phyloP scores from a whole-genome alignment of 1,140 invertebrate species.

The Leptinotarsa defecta region DNA sequence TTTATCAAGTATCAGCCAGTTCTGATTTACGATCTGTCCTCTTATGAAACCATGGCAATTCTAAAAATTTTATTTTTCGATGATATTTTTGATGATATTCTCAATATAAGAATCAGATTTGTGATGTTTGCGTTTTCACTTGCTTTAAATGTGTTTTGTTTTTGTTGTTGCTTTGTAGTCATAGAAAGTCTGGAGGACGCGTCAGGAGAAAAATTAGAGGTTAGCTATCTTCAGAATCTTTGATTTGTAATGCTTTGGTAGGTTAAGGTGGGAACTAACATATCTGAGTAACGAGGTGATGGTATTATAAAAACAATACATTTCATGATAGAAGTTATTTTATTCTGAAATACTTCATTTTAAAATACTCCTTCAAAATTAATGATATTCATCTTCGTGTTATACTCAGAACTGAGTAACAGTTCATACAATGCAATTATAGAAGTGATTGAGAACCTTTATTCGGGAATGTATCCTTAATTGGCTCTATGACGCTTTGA shows the following conservation, averaged over 20 bases:
- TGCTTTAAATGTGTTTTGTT: conserved; percentile 43
- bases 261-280: background rate
- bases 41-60: no score
- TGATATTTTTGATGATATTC: background rate
- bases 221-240: conserved; percentile 36
- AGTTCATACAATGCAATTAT: no score
- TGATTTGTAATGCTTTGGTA: background rate
- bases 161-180: conserved; percentile 53
- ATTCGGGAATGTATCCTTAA: no score
- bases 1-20: no score
- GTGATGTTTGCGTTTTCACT: conserved; percentile 25
- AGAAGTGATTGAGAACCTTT: no score
- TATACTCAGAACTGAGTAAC: no score
- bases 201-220: conserved; percentile 44
- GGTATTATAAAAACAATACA: background rate
- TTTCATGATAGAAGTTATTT: background rate
- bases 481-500: no score
- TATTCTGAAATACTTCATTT: no score
- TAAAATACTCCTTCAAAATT: no score
- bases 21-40: background rate
- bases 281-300: background rate
- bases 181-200: conserved; percentile 47
- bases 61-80: no score
- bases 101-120: background rate
- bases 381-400: no score